These are phyloP conservation scores for Pantherophis alleghaniensis DNA, from an alignment of 2,797 vertebrate genomes.

Conservation along the genomic window DNA sequence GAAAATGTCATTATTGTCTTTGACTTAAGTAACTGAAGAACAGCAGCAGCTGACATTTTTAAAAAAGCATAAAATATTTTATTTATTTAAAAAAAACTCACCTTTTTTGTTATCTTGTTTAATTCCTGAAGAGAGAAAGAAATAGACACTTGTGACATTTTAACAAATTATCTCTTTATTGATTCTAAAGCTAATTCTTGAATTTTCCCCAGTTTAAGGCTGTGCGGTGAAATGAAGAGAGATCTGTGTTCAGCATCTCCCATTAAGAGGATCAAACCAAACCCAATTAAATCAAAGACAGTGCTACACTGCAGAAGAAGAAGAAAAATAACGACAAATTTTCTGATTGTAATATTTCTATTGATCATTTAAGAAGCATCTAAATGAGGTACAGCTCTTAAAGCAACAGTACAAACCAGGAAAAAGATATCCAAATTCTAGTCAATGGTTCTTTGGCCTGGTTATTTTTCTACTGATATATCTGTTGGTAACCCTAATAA, in stretches of 20 bases:
- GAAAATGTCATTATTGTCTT: constrained; percentile 23
- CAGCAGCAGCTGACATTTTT: constrained; percentile 11
- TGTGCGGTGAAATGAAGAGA: not conserved
- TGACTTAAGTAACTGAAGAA: constrained; percentile 16
- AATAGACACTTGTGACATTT: not conserved
- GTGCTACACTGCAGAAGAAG: too few relatives aligned
- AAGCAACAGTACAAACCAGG: not conserved
- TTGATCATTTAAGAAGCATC: not conserved
- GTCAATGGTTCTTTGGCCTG: not conserved
- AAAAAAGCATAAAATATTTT: not conserved
- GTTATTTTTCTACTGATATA: not conserved
- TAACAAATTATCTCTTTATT: not conserved
- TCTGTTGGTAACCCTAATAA: constrained; percentile 19
- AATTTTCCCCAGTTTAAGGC: not conserved
- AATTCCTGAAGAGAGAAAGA: not conserved
- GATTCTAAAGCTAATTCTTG: not conserved
- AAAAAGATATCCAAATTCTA: not conserved
- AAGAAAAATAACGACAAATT: not conserved
- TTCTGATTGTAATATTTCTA: not conserved
- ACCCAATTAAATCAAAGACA: not conserved
- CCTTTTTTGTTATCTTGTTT: not conserved
- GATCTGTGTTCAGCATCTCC: not conserved
- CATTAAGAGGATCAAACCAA: not conserved
- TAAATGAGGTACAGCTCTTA: not conserved
- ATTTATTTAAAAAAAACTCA: not conserved